These are phyloP conservation scores for Ascidia mentula DNA, from an alignment of 23 tunicate species.

Conservation along the genomic window DNA sequence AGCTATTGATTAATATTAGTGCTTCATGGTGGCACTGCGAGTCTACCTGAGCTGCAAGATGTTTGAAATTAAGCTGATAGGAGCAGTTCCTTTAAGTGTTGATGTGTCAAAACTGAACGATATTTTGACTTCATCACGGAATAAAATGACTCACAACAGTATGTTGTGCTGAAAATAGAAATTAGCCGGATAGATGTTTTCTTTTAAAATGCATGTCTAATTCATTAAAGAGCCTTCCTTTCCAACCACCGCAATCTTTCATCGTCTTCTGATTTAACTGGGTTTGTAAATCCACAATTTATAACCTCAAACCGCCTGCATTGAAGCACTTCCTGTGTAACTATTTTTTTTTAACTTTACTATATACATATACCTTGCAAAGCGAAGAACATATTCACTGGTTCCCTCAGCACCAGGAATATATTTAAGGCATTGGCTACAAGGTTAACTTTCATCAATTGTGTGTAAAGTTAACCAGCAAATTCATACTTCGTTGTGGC, in stretches of 20 bases:
- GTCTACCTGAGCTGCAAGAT: too few species aligned
- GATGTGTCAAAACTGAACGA: too few species aligned
- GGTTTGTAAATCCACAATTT: background rate
- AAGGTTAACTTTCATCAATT: background rate
- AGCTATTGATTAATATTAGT: too few species aligned
- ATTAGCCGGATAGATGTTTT: too few species aligned
- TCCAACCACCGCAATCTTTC: background rate
- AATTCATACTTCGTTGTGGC: background rate
- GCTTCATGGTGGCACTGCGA: too few species aligned
- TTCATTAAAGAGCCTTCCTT: background rate
- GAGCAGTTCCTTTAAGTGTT: too few species aligned
- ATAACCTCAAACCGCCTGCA: slow-evolving; percentile 9
- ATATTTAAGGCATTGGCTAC: background rate
- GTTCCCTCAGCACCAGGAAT: background rate
- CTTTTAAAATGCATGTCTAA: too few species aligned
- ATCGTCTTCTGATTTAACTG: background rate
- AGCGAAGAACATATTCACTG: background rate
- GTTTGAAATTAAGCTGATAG: too few species aligned
- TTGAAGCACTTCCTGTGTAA: background rate
- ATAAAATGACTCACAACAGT: too few species aligned
- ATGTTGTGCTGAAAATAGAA: too few species aligned
- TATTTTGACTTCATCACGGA: too few species aligned
- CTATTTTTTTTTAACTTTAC: background rate
- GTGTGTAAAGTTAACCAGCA: too few species aligned
- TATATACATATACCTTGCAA: background rate